Evolutionary conservation across 53 echinoderm and acorn worm species (phyloP), one percentile per base, ranked within the genome.

Genomic region (Hippasteria phrygiana): DNA sequence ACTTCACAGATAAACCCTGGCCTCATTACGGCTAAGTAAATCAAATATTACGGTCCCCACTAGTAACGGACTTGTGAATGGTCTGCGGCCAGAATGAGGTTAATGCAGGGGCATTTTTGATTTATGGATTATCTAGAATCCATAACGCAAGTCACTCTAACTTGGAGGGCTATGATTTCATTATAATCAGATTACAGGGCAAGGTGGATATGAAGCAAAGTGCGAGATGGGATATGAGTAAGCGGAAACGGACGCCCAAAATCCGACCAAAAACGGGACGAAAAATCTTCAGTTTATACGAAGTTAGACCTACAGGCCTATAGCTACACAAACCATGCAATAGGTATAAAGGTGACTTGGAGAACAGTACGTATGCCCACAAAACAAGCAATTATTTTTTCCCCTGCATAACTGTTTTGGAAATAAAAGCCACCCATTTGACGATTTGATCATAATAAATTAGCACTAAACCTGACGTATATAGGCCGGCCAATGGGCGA

Each of bases 401-500:
- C 33, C 36, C 29, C 47, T 4, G 43, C 35, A 16, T 28, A 32
- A 78, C 38, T 56, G 56, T 78, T 78, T 78, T 55, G 55, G 78
- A 56, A 56, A 78, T 37, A 51, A 85, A 81, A 85, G 36, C 70
- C 85, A 85, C 85, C 69, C 71, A 85, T 71, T 85, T 48, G 85
- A 69, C 85, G 37, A 85, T 50, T 50, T 36, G 85, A 85, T 85
- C 69, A 85, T 47, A 51, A 70, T 85, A 85, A 85, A 85, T 85
- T 70, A 85, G 51, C 53, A 12, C 70, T 67, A 40, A 70, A 70
- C 85, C 29, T 85, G 85, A 37, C 85, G 85, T 85, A 85, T 69
- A 51, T 85, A 85, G 85, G 85, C 85, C 85, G 85, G 51, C 18
- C 71, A 85, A 71, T 85, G 85, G 85, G 53, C 64, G 22, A 70